A percentile compares a stretch with the other conserved stretches of the same genome.
phyloP scores from a whole-genome alignment of 2,113 vertebrate genomes.

The Pangasianodon gigas region DNA sequence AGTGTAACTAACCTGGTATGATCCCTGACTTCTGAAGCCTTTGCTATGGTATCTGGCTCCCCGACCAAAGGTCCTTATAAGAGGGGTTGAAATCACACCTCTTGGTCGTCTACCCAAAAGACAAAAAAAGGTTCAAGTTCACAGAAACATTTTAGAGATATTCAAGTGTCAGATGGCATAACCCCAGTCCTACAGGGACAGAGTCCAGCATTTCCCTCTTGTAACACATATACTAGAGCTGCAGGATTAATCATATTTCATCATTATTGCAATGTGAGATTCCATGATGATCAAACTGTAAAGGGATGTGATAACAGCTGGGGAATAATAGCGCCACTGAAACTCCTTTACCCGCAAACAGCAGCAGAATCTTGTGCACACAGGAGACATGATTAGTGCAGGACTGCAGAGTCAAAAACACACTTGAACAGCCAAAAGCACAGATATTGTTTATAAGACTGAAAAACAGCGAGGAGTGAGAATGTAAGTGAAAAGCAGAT shows the following conservation, averaged over 20 bases:
- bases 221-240: not conserved
- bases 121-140: not conserved
- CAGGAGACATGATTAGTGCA: not conserved
- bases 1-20: conserved; percentile 77
- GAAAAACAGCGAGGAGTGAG: not conserved
- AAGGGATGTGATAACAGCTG: not conserved
- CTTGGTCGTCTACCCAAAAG: conserved; percentile 78
- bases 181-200: not conserved
- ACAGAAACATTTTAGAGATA: not conserved
- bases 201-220: not conserved
- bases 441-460: not conserved
- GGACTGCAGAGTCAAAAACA: not conserved
- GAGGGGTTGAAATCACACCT: conserved; percentile 91
- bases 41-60: conserved; percentile 82
- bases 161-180: not conserved
- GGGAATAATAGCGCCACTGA: not conserved
- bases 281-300: not conserved
- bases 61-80: conserved; percentile 90
- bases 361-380: not conserved
- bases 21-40: conserved; percentile 86
- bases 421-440: not conserved
- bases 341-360: not conserved
- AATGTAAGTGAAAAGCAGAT: not conserved
- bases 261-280: not conserved
- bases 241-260: not conserved